These are phyloP conservation scores for Anarrhichthys ocellatus DNA, from an alignment of 2,113 vertebrate genomes.

Conservation along the genomic window DNA sequence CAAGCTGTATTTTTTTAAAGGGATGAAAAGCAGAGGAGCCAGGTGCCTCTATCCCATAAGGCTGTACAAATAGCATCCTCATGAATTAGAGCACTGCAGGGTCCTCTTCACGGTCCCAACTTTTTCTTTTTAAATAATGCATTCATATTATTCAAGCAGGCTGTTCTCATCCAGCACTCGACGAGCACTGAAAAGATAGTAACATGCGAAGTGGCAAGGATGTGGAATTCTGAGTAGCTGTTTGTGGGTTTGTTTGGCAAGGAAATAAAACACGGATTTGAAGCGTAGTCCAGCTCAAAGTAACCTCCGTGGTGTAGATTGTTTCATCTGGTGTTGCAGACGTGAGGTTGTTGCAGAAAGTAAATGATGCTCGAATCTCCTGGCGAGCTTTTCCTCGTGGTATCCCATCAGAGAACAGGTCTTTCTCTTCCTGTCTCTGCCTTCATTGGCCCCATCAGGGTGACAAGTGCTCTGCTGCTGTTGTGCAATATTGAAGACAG, in stretches of 20 bases:
- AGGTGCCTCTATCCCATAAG: not conserved
- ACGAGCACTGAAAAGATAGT: not conserved
- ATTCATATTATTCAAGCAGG: not conserved
- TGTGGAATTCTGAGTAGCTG: not conserved
- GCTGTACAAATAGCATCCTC: not conserved
- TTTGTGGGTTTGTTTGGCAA: not conserved
- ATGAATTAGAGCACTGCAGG: not conserved
- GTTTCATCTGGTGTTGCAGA: slow-evolving; percentile 11
- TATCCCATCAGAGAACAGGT: slow-evolving; percentile 32
- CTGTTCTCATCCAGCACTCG: not conserved
- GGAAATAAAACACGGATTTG: not conserved
- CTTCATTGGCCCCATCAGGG: slow-evolving; percentile 38
- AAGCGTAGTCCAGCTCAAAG: not conserved
- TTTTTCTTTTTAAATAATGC: not conserved
- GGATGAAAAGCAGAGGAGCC: not conserved
- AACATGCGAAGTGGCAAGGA: not conserved
- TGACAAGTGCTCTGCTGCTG: slow-evolving; percentile 43
- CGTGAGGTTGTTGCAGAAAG: slow-evolving; percentile 20
- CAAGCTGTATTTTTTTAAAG: not conserved
- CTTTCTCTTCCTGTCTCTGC: slow-evolving; percentile 2
- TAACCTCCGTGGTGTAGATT: not conserved
- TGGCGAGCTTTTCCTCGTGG: not conserved
- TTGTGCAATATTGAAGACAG: slow-evolving; percentile 49
- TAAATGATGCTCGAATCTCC: slow-evolving; percentile 52
- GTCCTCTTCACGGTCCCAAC: not conserved